Conservation (phyloP, 2,888 invertebrate species). For the Caenorhabditis wallacei region DNA sequence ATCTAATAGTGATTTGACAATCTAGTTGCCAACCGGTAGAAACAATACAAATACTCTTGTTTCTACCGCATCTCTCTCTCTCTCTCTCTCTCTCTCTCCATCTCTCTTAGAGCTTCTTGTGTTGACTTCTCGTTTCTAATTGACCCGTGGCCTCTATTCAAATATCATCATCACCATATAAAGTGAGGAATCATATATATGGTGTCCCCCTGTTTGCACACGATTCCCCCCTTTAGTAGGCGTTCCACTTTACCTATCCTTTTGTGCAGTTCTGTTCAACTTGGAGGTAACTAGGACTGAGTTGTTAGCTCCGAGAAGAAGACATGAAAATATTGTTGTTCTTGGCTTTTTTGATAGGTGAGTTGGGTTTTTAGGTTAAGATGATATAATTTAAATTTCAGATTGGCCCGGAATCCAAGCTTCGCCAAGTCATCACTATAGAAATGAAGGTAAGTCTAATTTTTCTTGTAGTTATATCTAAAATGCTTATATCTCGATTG, state of each 20-base stretch:
- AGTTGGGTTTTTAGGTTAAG: background rate
- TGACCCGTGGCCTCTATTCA: slow-evolving; percentile 53
- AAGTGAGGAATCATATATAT: background rate
- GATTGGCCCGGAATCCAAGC: background rate
- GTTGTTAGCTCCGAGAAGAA: background rate
- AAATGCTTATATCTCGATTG: too few species aligned
- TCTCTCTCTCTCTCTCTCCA: too few species aligned
- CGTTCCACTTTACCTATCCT: slow-evolving; percentile 4
- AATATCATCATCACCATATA: slow-evolving; percentile 9
- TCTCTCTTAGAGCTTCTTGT: background rate
- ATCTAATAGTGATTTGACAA: too few species aligned
- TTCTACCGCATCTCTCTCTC: slow-evolving; percentile 14
- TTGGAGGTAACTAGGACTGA: too few species aligned
- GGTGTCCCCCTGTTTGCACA: slow-evolving; percentile 49
- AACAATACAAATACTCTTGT: background rate
- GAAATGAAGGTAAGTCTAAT: background rate
- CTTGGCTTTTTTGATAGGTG: slow-evolving; percentile 2
- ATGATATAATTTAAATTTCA: background rate
- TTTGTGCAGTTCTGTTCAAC: background rate
- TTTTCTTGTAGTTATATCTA: background rate
- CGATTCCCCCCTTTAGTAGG: slow-evolving; percentile 17
- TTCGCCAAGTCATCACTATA: background rate
- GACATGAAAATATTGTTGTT: slow-evolving; percentile 6
- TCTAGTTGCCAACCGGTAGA: too few species aligned
- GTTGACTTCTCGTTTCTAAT: slow-evolving; percentile 26